Percentiles rank a stretch among this genome's conserved stretches.
These are phyloP conservation scores for Equus quagga DNA, from an alignment of 2,113 vertebrate genomes.

Conservation along the genomic window DNA sequence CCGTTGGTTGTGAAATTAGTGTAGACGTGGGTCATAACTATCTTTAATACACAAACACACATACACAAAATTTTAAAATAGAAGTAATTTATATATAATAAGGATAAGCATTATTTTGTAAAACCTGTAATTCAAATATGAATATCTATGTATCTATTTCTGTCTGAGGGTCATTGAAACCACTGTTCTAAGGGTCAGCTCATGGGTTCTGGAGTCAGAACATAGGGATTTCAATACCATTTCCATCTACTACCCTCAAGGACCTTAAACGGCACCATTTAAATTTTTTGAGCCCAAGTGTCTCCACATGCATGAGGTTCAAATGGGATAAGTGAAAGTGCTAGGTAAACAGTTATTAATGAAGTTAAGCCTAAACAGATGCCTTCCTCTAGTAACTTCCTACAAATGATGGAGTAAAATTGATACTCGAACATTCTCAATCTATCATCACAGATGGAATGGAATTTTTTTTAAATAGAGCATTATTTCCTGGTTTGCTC, in stretches of 20 bases:
- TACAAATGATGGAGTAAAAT: neutral
- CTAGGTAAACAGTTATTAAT: neutral
- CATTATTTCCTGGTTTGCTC: neutral
- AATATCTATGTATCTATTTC: neutral
- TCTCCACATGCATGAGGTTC: neutral
- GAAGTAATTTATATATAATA: neutral
- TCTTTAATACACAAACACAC: neutral
- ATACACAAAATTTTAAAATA: neutral
- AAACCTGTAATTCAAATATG: neutral
- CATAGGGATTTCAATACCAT: neutral
- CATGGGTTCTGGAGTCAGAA: neutral
- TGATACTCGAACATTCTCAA: neutral
- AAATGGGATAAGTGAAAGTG: neutral
- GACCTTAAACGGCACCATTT: neutral
- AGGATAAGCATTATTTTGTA: neutral
- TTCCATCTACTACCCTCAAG: neutral
- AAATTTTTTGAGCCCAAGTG: constrained; percentile 9
- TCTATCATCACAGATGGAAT: neutral
- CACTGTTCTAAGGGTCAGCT: neutral
- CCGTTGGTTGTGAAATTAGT: neutral
- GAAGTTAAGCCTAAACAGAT: neutral
- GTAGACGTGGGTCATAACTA: neutral
- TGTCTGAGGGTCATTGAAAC: neutral
- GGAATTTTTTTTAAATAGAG: neutral
- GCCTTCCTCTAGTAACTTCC: neutral